These are phyloP conservation scores for Heterochromis multidens DNA, from an alignment of 2,113 vertebrate genomes.

Conservation along the genomic window DNA sequence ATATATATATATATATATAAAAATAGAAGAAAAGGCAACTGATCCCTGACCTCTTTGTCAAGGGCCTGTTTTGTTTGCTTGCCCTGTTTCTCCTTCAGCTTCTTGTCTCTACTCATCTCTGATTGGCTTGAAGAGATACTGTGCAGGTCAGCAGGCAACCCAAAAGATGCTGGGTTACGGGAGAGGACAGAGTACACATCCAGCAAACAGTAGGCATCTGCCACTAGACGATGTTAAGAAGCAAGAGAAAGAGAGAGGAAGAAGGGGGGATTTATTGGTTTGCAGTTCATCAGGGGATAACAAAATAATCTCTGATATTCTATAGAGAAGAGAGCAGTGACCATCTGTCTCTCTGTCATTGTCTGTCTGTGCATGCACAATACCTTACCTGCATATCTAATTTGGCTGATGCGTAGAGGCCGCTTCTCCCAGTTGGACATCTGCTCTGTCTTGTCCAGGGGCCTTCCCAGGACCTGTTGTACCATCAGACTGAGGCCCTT, in stretches of 20 bases:
- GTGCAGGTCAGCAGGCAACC: conserved; percentile 67
- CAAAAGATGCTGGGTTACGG: conserved; percentile 67
- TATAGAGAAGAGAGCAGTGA: conserved; percentile 2
- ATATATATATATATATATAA: background rate
- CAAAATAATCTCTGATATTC: conserved; percentile 32
- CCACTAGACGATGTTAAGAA: conserved; percentile 56
- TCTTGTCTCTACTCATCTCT: conserved; percentile 48
- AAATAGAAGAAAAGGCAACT: background rate
- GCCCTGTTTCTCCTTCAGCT: conserved; percentile 46
- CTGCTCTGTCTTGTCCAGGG: conserved; percentile 86
- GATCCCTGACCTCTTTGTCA: conserved; percentile 47
- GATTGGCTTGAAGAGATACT: conserved; percentile 37
- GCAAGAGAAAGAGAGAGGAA: background rate
- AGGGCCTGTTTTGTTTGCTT: conserved; percentile 26
- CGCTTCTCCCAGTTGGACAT: conserved; percentile 88
- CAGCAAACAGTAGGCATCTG: conserved; percentile 85
- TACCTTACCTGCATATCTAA: conserved; percentile 82
- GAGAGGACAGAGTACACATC: conserved; percentile 79
- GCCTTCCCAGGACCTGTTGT: conserved; percentile 81
- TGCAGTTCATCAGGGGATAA: conserved; percentile 21
- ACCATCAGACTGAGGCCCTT: conserved; percentile 87
- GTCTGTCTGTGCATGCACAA: conserved; percentile 25
- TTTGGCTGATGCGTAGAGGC: conserved; percentile 81
- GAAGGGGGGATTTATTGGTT: background rate
- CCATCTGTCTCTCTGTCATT: conserved; percentile 45